phyloP scores from a whole-genome alignment of 2,797 vertebrate species.

The Acropternis orthonyx region DNA sequence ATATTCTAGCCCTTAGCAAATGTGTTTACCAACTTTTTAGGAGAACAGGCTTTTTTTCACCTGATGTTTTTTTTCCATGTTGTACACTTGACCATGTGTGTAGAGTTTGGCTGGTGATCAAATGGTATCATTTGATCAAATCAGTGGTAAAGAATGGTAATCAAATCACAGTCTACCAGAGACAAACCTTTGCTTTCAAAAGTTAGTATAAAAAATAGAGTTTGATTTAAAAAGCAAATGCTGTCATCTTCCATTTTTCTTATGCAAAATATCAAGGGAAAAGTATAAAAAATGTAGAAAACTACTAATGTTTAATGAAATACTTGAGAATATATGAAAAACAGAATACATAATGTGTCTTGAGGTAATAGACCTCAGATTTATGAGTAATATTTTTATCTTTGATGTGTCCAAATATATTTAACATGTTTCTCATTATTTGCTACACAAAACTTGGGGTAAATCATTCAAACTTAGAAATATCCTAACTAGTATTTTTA shows the following conservation, averaged over 20 bases:
- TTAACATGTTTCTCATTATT: background rate
- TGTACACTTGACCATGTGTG: background rate
- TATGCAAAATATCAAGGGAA: background rate
- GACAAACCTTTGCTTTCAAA: background rate
- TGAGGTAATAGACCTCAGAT: background rate
- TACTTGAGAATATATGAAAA: background rate
- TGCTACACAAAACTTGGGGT: background rate
- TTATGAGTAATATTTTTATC: background rate
- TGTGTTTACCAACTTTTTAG: background rate
- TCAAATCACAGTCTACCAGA: background rate
- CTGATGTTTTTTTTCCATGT: background rate
- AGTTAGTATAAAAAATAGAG: background rate
- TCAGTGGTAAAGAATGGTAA: background rate
- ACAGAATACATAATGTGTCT: constrained; percentile 5
- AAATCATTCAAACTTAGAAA: background rate
- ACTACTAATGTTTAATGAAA: constrained; percentile 10
- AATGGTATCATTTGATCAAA: too few relatives aligned
- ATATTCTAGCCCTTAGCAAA: background rate
- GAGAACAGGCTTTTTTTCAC: background rate
- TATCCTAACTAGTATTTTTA: background rate
- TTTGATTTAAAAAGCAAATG: background rate
- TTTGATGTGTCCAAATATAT: constrained; percentile 28
- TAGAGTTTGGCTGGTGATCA: background rate
- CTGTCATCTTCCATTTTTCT: background rate
- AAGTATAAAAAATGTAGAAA: background rate